Percentiles rank a stretch among this genome's conserved stretches.
Conservation (phyloP, 2,888 invertebrate species). For the Apoda limacodes region DNA sequence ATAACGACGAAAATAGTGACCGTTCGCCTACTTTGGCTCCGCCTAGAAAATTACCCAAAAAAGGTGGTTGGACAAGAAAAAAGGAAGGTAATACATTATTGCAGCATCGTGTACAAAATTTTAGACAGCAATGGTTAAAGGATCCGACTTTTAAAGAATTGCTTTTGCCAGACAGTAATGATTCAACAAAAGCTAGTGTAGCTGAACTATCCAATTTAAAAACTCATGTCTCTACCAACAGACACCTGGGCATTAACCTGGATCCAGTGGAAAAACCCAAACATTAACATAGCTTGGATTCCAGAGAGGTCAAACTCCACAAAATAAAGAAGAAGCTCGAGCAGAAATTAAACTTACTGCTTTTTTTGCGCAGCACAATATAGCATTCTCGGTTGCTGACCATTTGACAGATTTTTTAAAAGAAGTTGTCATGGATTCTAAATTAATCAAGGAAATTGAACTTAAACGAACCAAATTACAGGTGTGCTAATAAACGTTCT, state of each 20-base stretch:
- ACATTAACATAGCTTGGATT: conserved; percentile 16
- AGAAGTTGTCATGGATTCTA: conserved; percentile 23
- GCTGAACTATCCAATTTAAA: conserved; percentile 12
- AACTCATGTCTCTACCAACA: conserved; percentile 10
- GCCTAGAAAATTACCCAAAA: conserved; percentile 14
- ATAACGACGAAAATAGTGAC: no score
- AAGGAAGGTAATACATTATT: conserved; percentile 11
- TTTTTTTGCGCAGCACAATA: conserved; percentile 25
- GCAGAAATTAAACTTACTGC: conserved; percentile 22
- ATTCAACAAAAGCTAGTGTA: conserved; percentile 13
- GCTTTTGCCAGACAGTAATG: conserved; percentile 10
- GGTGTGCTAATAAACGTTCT: conserved; percentile 13
- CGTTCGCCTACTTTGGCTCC: conserved; percentile 12
- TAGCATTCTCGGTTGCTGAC: conserved; percentile 20
- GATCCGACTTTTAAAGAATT: conserved; percentile 10
- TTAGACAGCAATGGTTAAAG: conserved; percentile 17
- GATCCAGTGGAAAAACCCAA: conserved; percentile 15
- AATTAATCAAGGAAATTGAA: conserved; percentile 20
- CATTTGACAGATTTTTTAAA: no score
- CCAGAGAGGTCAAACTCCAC: conserved; percentile 14
- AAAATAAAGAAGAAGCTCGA: conserved; percentile 20
- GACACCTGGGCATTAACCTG: conserved; percentile 15
- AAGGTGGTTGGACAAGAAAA: conserved; percentile 14
- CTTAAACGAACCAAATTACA: conserved; percentile 22
- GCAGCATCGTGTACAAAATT: conserved; percentile 13